Evolutionary conservation across 2,888 invertebrate species (phyloP).

Genomic region (Allacma fusca): DNA sequence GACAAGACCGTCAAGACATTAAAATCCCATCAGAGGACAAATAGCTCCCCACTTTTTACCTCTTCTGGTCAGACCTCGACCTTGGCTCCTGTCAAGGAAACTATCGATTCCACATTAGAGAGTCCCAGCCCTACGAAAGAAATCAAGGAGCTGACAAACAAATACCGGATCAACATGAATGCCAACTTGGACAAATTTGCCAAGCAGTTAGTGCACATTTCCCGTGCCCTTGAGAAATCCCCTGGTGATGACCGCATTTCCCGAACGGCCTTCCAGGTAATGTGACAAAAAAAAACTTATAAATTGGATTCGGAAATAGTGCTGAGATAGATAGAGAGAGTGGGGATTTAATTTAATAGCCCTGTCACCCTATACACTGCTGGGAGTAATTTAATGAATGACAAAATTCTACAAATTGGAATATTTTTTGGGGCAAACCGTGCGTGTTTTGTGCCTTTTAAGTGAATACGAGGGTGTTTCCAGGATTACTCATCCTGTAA

Average conservation of each 20-base stretch:
- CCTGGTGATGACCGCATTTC: constrained; percentile 1
- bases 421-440: too few relatives aligned
- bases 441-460: too few relatives aligned
- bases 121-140: background rate
- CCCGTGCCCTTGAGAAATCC: background rate
- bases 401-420: too few relatives aligned
- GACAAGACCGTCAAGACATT: background rate
- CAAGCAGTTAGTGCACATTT: constrained; percentile 43
- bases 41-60: background rate
- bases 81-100: constrained; percentile 11
- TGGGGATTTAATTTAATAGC: too few relatives aligned
- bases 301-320: too few relatives aligned
- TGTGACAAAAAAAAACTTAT: background rate
- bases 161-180: background rate
- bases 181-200: constrained; percentile 54
- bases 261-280: constrained; percentile 19
- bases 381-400: too few relatives aligned
- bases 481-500: too few relatives aligned
- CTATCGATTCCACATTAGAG: background rate
- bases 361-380: too few relatives aligned
- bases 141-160: background rate
- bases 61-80: background rate
- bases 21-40: background rate
- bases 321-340: too few relatives aligned
- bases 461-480: too few relatives aligned